phyloP scores from a whole-genome alignment of 2,888 invertebrate species.

The Acanthosepion lycidas region DNA sequence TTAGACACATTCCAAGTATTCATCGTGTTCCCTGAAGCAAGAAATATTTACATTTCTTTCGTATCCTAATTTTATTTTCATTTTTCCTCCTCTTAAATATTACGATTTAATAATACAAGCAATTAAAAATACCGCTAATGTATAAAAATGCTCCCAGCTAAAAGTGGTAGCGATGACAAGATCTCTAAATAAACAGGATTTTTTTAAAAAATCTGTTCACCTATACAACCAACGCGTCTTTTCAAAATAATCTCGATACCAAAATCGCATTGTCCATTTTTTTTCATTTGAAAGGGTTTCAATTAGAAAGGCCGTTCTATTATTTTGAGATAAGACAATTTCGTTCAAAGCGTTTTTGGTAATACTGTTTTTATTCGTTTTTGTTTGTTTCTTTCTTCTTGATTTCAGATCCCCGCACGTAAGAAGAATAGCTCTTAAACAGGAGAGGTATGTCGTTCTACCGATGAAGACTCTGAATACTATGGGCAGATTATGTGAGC shows the following conservation, averaged over 20 bases:
- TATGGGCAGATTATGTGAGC: no score
- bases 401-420: no score
- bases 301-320: not conserved
- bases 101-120: slow-evolving; percentile 8
- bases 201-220: not conserved
- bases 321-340: not conserved
- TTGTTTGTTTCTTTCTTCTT: no score
- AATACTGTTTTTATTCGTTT: no score
- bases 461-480: no score
- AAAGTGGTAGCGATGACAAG: not conserved
- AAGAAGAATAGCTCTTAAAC: no score
- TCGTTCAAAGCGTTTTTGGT: not conserved
- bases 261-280: not conserved
- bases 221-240: not conserved
- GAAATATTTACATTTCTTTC: not conserved
- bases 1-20: not conserved
- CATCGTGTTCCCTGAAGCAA: not conserved
- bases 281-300: not conserved
- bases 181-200: not conserved
- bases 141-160: not conserved
- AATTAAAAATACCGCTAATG: slow-evolving; percentile 18
- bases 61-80: not conserved
- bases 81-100: not conserved
- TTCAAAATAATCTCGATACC: not conserved
- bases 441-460: no score